Evolutionary conservation across 2,888 invertebrate genomes (phyloP).

Genomic region (Tetropium fuscum): DNA sequence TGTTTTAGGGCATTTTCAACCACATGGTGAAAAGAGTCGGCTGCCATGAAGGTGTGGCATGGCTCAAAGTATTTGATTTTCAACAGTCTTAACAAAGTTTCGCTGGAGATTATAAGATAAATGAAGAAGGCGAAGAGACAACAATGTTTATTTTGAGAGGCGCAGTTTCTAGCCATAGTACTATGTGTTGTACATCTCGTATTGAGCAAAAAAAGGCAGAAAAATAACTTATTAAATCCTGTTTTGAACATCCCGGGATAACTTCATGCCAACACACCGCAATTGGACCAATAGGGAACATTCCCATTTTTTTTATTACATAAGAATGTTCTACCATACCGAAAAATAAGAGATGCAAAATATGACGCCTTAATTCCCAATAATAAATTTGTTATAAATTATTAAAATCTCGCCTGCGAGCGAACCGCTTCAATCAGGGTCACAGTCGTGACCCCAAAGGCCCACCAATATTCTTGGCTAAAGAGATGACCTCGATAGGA

Average conservation of each 20-base stretch:
- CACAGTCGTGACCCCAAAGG: too few relatives aligned
- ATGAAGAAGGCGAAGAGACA: constrained; percentile 28
- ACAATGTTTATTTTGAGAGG: constrained; percentile 33
- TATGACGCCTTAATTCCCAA: too few relatives aligned
- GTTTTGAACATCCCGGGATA: constrained; percentile 23
- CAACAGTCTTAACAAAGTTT: background rate
- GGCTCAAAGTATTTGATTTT: constrained; percentile 40
- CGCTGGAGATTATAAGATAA: constrained; percentile 4
- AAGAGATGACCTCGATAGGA: too few relatives aligned
- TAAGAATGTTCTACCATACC: too few relatives aligned
- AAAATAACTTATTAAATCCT: constrained; percentile 30
- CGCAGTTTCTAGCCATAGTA: constrained; percentile 34
- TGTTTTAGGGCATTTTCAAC: constrained; percentile 13
- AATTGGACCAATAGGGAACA: constrained; percentile 17
- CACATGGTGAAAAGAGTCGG: constrained; percentile 32
- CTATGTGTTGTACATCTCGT: constrained; percentile 19
- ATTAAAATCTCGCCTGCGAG: too few relatives aligned
- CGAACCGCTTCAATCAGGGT: too few relatives aligned
- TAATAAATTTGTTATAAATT: too few relatives aligned
- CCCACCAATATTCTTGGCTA: too few relatives aligned
- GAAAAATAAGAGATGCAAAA: too few relatives aligned
- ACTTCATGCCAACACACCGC: constrained; percentile 31
- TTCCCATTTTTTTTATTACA: too few relatives aligned
- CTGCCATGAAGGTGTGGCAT: constrained; percentile 43
- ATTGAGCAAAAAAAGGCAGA: constrained; percentile 22